phyloP scores from a whole-genome alignment of 2,113 vertebrate species.

The Poecile atricapillus region DNA sequence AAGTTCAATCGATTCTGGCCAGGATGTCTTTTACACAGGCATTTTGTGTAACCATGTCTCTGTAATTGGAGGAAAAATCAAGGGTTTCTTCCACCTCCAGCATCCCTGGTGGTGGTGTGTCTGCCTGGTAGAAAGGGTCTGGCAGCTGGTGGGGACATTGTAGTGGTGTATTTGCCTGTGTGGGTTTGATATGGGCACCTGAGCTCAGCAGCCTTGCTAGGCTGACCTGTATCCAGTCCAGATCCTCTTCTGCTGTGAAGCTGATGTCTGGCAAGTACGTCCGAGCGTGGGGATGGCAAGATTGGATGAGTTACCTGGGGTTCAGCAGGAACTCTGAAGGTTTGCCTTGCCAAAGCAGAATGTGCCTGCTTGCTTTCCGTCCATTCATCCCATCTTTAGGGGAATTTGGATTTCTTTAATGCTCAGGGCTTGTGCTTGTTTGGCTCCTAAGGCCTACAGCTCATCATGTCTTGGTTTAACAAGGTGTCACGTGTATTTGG shows the following conservation, averaged over 20 bases:
- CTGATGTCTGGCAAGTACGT: rapidly evolving
- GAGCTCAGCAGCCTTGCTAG: not conserved
- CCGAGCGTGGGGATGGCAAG: rapidly evolving
- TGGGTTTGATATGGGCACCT: not conserved
- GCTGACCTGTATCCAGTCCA: rapidly evolving
- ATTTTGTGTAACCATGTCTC: not conserved
- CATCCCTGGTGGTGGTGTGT: not conserved
- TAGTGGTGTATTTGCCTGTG: not conserved
- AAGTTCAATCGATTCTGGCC: not conserved
- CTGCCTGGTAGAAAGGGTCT: not conserved
- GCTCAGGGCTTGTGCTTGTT: not conserved
- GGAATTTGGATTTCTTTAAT: not conserved
- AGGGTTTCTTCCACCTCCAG: not conserved
- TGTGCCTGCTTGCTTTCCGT: rapidly evolving
- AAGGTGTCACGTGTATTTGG: rapidly evolving
- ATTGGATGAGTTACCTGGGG: not conserved
- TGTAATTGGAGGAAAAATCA: not conserved
- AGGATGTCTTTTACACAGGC: not conserved
- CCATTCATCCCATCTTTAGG: not conserved
- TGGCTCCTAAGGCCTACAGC: not conserved
- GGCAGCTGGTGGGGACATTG: not conserved
- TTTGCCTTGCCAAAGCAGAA: not conserved
- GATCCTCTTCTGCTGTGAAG: not conserved
- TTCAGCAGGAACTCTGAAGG: not conserved
- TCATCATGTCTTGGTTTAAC: not conserved